Evolutionary conservation across 2,888 invertebrate genomes (phyloP).

Genomic region (Leucoptera coffeella): DNA sequence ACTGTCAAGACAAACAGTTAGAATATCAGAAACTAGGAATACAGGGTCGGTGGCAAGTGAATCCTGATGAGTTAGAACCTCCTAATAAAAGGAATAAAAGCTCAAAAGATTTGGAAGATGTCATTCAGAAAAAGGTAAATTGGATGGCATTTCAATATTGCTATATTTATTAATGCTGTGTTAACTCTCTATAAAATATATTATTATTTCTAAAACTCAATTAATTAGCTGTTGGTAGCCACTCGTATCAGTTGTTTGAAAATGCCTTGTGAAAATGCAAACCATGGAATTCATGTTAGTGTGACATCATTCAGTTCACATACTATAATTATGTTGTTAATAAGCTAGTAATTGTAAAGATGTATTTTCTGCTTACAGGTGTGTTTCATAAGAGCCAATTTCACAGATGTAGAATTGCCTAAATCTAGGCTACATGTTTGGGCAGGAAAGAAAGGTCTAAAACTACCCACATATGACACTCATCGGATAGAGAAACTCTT

Average conservation of each 20-base stretch:
- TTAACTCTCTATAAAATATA: too few relatives aligned
- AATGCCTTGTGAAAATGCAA: too few relatives aligned
- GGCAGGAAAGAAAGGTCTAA: conserved; percentile 58
- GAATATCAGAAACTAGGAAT: conserved; percentile 64
- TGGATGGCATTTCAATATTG: too few relatives aligned
- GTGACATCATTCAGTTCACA: too few relatives aligned
- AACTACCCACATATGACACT: conserved; percentile 65
- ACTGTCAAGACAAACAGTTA: conserved; percentile 63
- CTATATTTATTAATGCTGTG: too few relatives aligned
- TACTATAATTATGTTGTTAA: conserved; percentile 2
- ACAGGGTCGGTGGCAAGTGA: conserved; percentile 64
- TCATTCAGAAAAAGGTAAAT: conserved; percentile 34
- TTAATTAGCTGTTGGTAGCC: too few relatives aligned
- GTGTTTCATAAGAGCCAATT: conserved; percentile 37
- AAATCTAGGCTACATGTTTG: conserved; percentile 74
- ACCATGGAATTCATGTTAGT: too few relatives aligned
- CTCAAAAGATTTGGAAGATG: conserved; percentile 14
- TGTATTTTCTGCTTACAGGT: conserved; percentile 18
- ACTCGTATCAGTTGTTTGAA: too few relatives aligned
- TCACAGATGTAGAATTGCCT: conserved; percentile 64
- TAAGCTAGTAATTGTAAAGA: conserved; percentile 2
- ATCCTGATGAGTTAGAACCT: conserved; percentile 55
- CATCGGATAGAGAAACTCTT: conserved; percentile 77
- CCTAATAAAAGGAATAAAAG: conserved; percentile 42
- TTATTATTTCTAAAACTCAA: too few relatives aligned